A percentile compares a stretch with the other conserved stretches of the same genome.
Evolutionary conservation across 2,888 invertebrate species (phyloP).

Genomic region (Tortricodes alternella): DNA sequence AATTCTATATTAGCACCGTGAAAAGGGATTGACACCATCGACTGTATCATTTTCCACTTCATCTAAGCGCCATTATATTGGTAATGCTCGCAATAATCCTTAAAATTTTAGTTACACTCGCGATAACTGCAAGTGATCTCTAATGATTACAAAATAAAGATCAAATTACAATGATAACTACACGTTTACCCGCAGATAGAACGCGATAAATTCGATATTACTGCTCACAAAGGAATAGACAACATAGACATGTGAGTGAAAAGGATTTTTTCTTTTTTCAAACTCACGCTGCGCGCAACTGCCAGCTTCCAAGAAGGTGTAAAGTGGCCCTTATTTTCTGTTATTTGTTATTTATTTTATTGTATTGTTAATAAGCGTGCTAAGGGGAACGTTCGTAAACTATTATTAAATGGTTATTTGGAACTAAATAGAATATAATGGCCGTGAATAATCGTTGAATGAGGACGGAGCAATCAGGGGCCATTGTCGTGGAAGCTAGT

Average conservation of each 20-base stretch:
- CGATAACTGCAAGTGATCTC: constrained; percentile 20
- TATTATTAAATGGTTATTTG: constrained; percentile 82
- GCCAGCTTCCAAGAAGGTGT: constrained; percentile 80
- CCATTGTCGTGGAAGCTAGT: constrained; percentile 62
- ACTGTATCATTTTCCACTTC: constrained; percentile 79
- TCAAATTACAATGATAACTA: constrained; percentile 35
- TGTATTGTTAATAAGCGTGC: constrained; percentile 82
- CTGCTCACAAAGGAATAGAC: constrained; percentile 54
- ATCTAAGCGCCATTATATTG: constrained; percentile 67
- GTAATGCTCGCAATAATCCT: constrained; percentile 44
- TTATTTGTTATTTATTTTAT: constrained; percentile 80
- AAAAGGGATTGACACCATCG: constrained; percentile 77
- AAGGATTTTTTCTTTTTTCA: constrained; percentile 58
- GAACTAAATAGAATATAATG: constrained; percentile 82
- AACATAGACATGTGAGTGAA: constrained; percentile 50
- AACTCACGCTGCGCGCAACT: constrained; percentile 57
- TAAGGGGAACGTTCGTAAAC: constrained; percentile 71
- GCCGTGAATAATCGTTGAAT: constrained; percentile 77
- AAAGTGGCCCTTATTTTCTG: constrained; percentile 76
- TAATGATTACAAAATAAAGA: constrained; percentile 32
- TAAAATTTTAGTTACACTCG: constrained; percentile 36
- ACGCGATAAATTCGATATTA: constrained; percentile 45
- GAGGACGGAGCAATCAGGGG: constrained; percentile 67
- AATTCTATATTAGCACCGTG: constrained; percentile 77
- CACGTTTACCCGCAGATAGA: constrained; percentile 31